Evolutionary conservation across 1,140 invertebrate genomes (phyloP).

Genomic region (Drosophila virilis): DNA sequence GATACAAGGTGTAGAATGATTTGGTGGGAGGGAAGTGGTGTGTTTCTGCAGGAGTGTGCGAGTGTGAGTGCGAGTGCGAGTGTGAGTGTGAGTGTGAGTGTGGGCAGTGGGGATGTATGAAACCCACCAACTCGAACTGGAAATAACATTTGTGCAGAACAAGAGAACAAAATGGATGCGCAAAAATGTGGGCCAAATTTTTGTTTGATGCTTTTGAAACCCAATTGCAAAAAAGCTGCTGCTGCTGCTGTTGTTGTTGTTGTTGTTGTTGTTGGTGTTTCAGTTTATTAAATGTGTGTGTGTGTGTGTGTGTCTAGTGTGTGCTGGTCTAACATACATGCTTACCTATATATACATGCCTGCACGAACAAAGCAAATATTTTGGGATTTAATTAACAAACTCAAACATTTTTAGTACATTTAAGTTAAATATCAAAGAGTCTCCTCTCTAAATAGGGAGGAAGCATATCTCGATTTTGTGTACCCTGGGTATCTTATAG

Average conservation of each 20-base stretch:
- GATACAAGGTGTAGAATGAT: constrained; percentile 7
- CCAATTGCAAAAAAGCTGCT: too few relatives aligned
- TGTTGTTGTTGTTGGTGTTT: constrained; percentile 22
- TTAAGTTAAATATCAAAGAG: not conserved
- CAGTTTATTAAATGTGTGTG: constrained; percentile 21
- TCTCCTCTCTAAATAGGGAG: too few relatives aligned
- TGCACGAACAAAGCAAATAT: not conserved
- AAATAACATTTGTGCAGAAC: constrained; percentile 35
- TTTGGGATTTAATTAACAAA: constrained; percentile 1
- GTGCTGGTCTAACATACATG: not conserved
- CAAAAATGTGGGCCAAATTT: constrained; percentile 60
- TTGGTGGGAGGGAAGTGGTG: not conserved
- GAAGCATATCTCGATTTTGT: too few relatives aligned
- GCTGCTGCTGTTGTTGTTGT: too few relatives aligned
- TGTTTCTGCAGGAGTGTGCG: not conserved
- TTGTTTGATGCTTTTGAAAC: constrained; percentile 41
- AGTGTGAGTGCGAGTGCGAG: too few relatives aligned
- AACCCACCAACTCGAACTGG: constrained; percentile 40
- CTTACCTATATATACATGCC: not conserved
- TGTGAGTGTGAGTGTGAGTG: too few relatives aligned
- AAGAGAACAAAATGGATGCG: constrained; percentile 40
- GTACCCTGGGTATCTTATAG: too few relatives aligned
- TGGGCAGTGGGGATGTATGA: not conserved
- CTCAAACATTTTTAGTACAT: not conserved
- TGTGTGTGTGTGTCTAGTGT: constrained; percentile 2